phyloP scores from a whole-genome alignment of 2,113 vertebrate genomes.

The Antigone vipio region DNA sequence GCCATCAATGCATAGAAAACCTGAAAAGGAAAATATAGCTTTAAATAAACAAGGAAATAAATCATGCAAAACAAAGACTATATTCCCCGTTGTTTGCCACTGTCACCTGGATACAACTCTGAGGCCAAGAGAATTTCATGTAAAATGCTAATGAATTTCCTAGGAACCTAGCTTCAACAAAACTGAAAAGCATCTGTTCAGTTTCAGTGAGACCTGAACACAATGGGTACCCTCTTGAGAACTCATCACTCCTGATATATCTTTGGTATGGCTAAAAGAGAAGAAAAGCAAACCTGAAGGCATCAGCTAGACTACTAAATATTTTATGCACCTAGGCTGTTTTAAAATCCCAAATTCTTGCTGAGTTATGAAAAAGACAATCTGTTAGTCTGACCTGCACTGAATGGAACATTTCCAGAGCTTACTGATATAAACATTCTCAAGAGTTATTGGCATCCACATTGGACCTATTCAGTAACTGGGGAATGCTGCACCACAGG shows the following conservation, averaged over 20 bases:
- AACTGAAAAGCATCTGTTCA: constrained; percentile 11
- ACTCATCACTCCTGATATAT: not conserved
- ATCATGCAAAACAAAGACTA: not conserved
- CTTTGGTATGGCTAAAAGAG: not conserved
- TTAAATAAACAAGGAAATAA: not conserved
- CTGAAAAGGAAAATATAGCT: not conserved
- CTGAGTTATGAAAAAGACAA: not conserved
- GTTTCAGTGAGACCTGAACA: constrained; percentile 1
- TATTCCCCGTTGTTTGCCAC: not conserved
- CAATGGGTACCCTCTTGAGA: not conserved
- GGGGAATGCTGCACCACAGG: not conserved
- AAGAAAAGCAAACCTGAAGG: not conserved
- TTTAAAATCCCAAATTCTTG: not conserved
- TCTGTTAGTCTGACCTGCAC: not conserved
- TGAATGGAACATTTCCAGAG: not conserved
- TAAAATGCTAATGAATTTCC: constrained; percentile 33
- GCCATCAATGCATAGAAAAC: not conserved
- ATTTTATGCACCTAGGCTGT: not conserved
- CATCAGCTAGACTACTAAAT: not conserved
- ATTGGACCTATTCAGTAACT: not conserved
- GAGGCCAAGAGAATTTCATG: not conserved
- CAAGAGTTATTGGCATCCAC: not conserved
- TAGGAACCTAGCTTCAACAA: not conserved
- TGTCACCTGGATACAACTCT: not conserved
- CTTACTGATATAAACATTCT: not conserved